A percentile compares a stretch with the other conserved stretches of the same genome.
Evolutionary conservation across 2,797 vertebrate species (phyloP).

Genomic region (Tenualosa thibaudeaui): DNA sequence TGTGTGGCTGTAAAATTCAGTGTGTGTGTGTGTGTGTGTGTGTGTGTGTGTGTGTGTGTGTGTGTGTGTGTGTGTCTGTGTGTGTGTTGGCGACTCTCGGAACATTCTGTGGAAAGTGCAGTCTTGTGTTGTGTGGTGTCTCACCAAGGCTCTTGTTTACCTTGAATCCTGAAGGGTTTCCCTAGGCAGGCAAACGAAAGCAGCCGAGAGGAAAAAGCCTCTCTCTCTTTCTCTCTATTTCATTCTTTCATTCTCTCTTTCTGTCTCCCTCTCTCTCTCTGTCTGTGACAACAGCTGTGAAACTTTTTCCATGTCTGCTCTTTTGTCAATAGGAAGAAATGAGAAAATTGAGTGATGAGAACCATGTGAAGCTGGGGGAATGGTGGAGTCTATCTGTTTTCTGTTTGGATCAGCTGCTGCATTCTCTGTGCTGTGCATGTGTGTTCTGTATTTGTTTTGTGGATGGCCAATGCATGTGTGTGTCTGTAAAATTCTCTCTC

Average conservation of each 20-base stretch:
- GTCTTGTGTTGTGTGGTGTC: slow-evolving; percentile 68
- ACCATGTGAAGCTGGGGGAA: slow-evolving; percentile 57
- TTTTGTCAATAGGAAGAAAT: slow-evolving; percentile 45
- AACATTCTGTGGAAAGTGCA: slow-evolving; percentile 72
- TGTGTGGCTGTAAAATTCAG: not conserved
- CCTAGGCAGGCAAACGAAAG: slow-evolving; percentile 47
- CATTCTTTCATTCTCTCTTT: not conserved
- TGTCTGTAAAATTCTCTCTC: not conserved
- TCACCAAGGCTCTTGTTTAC: slow-evolving; percentile 58
- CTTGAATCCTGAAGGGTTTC: slow-evolving; percentile 65
- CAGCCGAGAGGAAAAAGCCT: slow-evolving; percentile 37
- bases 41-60: slow-evolving; percentile 1
- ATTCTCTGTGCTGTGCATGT: not conserved
- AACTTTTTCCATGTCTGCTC: slow-evolving; percentile 53
- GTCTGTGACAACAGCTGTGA: slow-evolving; percentile 33
- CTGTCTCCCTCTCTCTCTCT: not conserved
- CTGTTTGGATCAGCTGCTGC: slow-evolving; percentile 50
- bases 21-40: slow-evolving; percentile 3
- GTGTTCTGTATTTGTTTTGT: slow-evolving; percentile 43
- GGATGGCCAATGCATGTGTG: slow-evolving; percentile 5
- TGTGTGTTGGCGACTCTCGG: slow-evolving; percentile 53
- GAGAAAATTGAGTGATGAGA: slow-evolving; percentile 57
- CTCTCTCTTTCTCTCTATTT: not conserved
- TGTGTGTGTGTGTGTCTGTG: not conserved
- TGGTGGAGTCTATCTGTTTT: slow-evolving; percentile 51